These are phyloP conservation scores for Procavia capensis DNA, from an alignment of 2,113 vertebrate species.

Conservation along the genomic window DNA sequence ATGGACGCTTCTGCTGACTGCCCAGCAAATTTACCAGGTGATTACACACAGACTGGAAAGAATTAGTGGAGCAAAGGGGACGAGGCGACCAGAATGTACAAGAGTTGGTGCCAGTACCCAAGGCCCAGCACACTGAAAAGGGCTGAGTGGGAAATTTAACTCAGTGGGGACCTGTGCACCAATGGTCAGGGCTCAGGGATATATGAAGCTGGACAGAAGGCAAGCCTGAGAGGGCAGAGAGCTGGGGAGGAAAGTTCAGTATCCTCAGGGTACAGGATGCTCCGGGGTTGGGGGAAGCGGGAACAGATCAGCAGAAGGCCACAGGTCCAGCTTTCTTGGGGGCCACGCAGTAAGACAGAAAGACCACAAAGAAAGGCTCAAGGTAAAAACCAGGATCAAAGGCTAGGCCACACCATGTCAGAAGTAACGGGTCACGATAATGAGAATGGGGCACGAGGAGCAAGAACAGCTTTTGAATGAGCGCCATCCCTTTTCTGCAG, in stretches of 20 bases:
- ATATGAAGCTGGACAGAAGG: background rate
- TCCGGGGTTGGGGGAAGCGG: background rate
- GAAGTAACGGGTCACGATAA: background rate
- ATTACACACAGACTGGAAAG: background rate
- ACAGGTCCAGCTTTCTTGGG: background rate
- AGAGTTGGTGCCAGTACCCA: background rate
- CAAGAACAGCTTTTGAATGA: background rate
- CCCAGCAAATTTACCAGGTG: background rate
- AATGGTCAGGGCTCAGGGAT: background rate
- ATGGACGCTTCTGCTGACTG: background rate
- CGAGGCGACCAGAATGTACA: background rate
- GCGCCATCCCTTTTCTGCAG: background rate
- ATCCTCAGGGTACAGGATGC: rapidly evolving
- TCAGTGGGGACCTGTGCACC: background rate
- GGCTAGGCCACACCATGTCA: background rate
- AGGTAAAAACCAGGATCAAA: slow-evolving; percentile 1
- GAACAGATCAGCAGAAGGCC: background rate
- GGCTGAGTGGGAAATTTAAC: background rate
- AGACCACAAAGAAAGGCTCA: background rate
- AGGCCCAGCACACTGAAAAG: too few relatives aligned
- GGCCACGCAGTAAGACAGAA: background rate
- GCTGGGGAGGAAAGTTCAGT: background rate
- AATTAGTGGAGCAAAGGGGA: background rate
- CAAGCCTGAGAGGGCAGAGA: background rate
- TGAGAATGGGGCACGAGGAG: background rate